Percentiles rank a stretch among this genome's conserved stretches.
phyloP scores from a whole-genome alignment of 2,888 invertebrate species.

The Herminia tarsipennalis region DNA sequence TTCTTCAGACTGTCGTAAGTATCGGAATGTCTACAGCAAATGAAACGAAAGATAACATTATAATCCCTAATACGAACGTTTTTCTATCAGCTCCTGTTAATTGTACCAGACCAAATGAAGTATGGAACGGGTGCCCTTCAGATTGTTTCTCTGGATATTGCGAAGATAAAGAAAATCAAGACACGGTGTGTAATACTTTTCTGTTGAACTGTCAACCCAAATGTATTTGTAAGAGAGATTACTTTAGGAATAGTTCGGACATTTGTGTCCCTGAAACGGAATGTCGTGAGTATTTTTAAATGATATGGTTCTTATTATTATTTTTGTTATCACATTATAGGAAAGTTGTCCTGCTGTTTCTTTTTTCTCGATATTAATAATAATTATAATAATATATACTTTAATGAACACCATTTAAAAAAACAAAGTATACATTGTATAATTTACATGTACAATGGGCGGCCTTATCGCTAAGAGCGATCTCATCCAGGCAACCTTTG shows the following conservation, averaged over 20 bases:
- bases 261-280: constrained; percentile 8
- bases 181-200: constrained; percentile 43
- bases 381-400: no score
- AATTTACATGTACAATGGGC: no score
- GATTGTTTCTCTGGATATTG: constrained; percentile 49
- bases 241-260: not conserved
- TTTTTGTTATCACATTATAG: no score
- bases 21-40: no score
- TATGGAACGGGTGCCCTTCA: constrained; percentile 47
- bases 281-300: not conserved
- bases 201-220: constrained; percentile 54
- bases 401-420: no score
- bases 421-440: no score
- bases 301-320: not conserved
- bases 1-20: constrained; percentile 50
- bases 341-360: no score
- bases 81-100: constrained; percentile 44
- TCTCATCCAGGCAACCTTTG: no score
- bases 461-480: no score
- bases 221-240: constrained; percentile 25
- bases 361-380: no score
- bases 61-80: no score
- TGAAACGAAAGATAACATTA: no score
- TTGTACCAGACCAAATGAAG: constrained; percentile 53
- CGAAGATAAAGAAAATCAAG: constrained; percentile 34